Evolutionary conservation across 2,888 invertebrate genomes (phyloP).

Genomic region (Keiferia lycopersicella): DNA sequence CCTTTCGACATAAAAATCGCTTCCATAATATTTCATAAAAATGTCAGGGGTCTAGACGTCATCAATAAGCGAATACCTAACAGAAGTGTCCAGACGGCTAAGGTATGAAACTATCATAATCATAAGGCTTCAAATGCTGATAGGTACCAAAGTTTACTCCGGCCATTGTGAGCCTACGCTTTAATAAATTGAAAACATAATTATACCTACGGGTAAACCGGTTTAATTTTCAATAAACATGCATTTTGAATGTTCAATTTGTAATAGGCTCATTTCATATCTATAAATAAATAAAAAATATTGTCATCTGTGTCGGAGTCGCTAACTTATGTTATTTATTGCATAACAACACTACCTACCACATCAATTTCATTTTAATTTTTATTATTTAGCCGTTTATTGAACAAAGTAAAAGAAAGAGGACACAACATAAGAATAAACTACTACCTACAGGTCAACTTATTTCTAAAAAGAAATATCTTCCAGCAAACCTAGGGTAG

Average conservation of each 20-base stretch:
- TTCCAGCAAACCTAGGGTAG: too few species aligned
- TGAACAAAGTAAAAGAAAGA: too few species aligned
- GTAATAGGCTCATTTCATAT: constrained; percentile 8
- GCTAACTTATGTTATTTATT: too few species aligned
- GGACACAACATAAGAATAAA: too few species aligned
- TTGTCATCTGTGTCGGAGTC: too few species aligned
- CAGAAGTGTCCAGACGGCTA: constrained; percentile 47
- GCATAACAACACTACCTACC: too few species aligned
- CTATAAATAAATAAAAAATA: neutral
- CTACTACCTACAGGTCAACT: too few species aligned
- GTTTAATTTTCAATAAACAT: constrained; percentile 5
- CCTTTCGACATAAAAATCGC: constrained; percentile 60
- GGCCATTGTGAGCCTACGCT: constrained; percentile 16
- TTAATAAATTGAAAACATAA: constrained; percentile 21
- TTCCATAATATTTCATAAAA: constrained; percentile 70
- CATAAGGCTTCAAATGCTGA: constrained; percentile 39
- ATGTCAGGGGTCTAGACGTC: constrained; percentile 50
- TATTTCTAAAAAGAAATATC: too few species aligned
- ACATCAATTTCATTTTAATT: too few species aligned
- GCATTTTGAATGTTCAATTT: neutral
- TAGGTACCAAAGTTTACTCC: neutral
- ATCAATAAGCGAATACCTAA: constrained; percentile 67
- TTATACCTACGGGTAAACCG: neutral
- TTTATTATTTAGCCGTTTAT: too few species aligned
- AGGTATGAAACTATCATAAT: constrained; percentile 53